Percentiles rank a stretch among this genome's conserved stretches.
Evolutionary conservation across 2,888 invertebrate genomes (phyloP).

Genomic region (Zaprionus obscuricornis): DNA sequence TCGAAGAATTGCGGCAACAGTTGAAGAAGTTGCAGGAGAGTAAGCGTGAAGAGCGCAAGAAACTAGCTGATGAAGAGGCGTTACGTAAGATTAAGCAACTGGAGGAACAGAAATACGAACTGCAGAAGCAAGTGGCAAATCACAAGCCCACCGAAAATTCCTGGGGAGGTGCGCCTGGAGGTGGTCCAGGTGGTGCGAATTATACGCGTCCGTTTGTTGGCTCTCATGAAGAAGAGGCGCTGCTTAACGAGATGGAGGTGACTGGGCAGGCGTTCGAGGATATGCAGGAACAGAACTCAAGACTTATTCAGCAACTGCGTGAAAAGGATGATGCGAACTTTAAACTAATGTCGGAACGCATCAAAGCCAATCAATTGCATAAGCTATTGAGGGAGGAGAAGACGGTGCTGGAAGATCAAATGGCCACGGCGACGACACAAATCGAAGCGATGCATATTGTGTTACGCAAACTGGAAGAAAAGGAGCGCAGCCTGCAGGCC

Average conservation of each 20-base stretch:
- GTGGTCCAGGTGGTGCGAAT: slow-evolving; percentile 73
- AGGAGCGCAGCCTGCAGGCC: slow-evolving; percentile 95
- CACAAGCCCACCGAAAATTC: slow-evolving; percentile 87
- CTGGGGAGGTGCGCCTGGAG: slow-evolving; percentile 67
- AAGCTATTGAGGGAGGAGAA: slow-evolving; percentile 97
- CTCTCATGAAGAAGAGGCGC: slow-evolving; percentile 95
- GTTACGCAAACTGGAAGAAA: slow-evolving; percentile 96
- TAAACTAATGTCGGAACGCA: slow-evolving; percentile 98
- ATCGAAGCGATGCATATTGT: slow-evolving; percentile 98
- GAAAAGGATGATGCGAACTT: slow-evolving; percentile 99
- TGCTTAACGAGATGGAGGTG: slow-evolving; percentile 99
- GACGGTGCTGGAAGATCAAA: slow-evolving; percentile 95
- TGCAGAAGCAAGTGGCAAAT: slow-evolving; percentile 94
- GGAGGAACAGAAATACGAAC: slow-evolving; percentile 95
- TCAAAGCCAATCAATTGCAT: slow-evolving; percentile 97
- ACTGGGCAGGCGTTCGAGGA: slow-evolving; percentile 99
- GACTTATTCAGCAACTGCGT: slow-evolving; percentile 96
- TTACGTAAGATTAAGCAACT: slow-evolving; percentile 96
- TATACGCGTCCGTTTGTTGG: slow-evolving; percentile 89
- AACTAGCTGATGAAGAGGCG: slow-evolving; percentile 97
- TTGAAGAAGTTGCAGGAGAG: slow-evolving; percentile 95
- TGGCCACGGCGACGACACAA: slow-evolving; percentile 91
- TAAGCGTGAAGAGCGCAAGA: slow-evolving; percentile 94
- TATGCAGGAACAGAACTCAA: slow-evolving; percentile 99
- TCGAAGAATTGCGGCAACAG: slow-evolving; percentile 94